Conservation (phyloP, 1,140 invertebrate species). For the Colletes latitarsis region DNA sequence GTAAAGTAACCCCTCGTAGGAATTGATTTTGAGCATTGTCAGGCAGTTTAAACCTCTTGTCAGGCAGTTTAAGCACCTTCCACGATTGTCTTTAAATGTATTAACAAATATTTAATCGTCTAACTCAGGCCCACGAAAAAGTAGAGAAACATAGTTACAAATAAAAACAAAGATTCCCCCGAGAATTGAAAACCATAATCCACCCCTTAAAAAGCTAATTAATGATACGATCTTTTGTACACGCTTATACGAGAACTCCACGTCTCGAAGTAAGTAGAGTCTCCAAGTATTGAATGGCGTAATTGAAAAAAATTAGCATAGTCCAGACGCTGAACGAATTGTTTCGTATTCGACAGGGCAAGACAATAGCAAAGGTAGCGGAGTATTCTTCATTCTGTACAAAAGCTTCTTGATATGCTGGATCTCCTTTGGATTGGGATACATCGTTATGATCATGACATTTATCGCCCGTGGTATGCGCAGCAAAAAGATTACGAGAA, state of each 20-base stretch:
- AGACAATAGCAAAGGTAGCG: slow-evolving; percentile 81
- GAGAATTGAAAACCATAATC: not conserved
- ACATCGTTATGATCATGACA: slow-evolving; percentile 94
- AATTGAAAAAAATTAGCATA: too few species aligned
- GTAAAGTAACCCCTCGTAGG: too few species aligned
- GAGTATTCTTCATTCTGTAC: slow-evolving; percentile 85
- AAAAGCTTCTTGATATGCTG: slow-evolving; percentile 89
- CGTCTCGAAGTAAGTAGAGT: not conserved
- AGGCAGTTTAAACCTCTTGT: too few species aligned
- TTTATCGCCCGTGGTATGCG: slow-evolving; percentile 89
- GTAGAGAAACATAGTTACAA: too few species aligned
- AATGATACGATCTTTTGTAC: not conserved
- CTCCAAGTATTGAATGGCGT: too few species aligned
- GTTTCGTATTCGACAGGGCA: slow-evolving; percentile 67
- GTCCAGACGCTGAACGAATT: not conserved
- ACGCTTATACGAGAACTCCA: not conserved
- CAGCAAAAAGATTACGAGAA: slow-evolving; percentile 87
- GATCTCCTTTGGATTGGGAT: slow-evolving; percentile 95
- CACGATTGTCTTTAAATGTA: too few species aligned
- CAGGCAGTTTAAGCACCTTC: too few species aligned
- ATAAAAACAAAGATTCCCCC: too few species aligned
- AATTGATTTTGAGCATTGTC: too few species aligned
- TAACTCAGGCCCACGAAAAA: too few species aligned
- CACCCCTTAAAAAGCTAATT: not conserved
- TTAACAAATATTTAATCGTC: too few species aligned